Evolutionary conservation across 2,113 vertebrate species (phyloP).

Genomic region (Channa maculata): DNA sequence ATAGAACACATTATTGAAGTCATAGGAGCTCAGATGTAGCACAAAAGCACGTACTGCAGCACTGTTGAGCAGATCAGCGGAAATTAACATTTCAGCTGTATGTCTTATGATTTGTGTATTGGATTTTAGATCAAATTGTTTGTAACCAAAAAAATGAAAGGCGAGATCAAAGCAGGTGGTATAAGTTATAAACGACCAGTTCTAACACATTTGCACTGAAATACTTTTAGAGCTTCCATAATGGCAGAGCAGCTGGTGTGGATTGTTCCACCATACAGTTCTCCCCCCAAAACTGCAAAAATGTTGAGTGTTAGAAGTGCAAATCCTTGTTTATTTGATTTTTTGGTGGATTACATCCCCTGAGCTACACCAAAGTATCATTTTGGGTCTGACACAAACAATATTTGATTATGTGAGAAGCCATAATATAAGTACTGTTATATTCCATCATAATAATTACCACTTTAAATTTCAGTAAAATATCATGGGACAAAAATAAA

Average conservation of each 20-base stretch:
- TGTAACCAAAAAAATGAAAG: neutral
- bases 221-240: neutral
- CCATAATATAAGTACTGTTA: constrained; percentile 8
- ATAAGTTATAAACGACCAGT: neutral
- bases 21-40: constrained; percentile 12
- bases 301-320: neutral
- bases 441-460: constrained; percentile 36
- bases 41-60: constrained; percentile 4
- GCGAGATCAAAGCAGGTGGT: too few relatives aligned
- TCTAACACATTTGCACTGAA: neutral
- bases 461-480: constrained; percentile 26
- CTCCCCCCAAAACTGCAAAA: neutral
- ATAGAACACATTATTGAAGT: constrained; percentile 41
- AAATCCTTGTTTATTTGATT: neutral
- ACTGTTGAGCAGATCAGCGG: neutral
- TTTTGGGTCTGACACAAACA: constrained; percentile 4
- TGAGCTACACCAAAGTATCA: neutral
- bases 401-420: neutral
- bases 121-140: neutral
- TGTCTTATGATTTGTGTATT: constrained; percentile 6
- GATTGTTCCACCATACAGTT: constrained; percentile 3
- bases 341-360: neutral
- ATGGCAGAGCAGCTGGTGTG: constrained; percentile 9
- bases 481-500: constrained; percentile 7
- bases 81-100: neutral